These are phyloP conservation scores for Leucoraja ocellata DNA, from an alignment of 2,797 vertebrate species.

Conservation along the genomic window DNA sequence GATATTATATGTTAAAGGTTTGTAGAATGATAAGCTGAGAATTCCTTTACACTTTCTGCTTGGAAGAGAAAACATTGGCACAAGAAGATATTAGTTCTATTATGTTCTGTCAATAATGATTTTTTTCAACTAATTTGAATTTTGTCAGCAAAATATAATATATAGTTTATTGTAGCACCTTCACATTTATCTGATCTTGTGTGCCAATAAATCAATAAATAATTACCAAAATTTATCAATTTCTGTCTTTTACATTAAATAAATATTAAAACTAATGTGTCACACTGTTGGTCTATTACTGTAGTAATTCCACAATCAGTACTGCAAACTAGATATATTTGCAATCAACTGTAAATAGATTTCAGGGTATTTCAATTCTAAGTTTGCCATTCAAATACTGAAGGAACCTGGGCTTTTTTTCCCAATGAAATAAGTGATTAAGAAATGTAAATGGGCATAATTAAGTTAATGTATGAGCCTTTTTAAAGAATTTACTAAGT, in stretches of 20 bases:
- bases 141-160: constrained; percentile 16
- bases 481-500: neutral
- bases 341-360: neutral
- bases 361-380: neutral
- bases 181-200: constrained; percentile 13
- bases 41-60: neutral
- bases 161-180: constrained; percentile 23
- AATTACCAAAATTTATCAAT: neutral
- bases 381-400: neutral
- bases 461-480: neutral
- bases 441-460: neutral
- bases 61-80: neutral
- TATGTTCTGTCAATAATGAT: neutral
- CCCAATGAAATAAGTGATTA: neutral
- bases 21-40: neutral
- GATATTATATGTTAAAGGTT: neutral
- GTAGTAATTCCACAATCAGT: neutral
- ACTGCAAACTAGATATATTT: neutral
- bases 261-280: constrained; percentile 12
- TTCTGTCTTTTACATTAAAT: constrained; percentile 6
- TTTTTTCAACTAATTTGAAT: constrained; percentile 10
- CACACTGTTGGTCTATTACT: neutral
- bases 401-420: neutral
- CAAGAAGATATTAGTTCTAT: neutral
- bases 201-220: constrained; percentile 18